Evolutionary conservation across 2,888 invertebrate species (phyloP), one percentile per base, ranked within the genome.

Genomic region (Oligia strigilis): DNA sequence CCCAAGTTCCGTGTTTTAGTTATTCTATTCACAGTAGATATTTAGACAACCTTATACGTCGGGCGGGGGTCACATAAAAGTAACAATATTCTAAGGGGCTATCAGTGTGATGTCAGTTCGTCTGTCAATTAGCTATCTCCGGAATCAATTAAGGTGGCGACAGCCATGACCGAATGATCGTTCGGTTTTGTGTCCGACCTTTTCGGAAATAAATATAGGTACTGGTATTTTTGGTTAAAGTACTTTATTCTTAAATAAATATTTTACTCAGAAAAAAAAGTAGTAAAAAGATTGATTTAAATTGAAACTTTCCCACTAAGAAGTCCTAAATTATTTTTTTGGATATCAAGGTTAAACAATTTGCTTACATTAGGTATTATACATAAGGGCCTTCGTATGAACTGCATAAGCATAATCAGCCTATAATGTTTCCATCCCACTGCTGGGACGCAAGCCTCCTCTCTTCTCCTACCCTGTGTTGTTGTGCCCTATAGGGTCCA

Each of bases 91-190:
- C 82, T 78, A 85, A 82, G 75, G 13, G 78, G 62, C 75, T 78
- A 85, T 86, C 83, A 75, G 58, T 75, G 85, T 78, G 65, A 79
- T 77, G 91, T 87, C 90, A 85, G 69, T 90, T 77, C 52, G 52
- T 46, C 87, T 90, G 90, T 89, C 90, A 88, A 88, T 90, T 90
- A 88, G 75, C 11, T 49, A 78, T 62, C 69, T 43, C 66, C 52
- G 64, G 23, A 52, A 78, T 43, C 69, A 77, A 83, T 78, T 75
- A 78, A 81, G 73, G 79, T 75, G 81, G 69, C 66, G 65, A 73
- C 64, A 74, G 73, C 58, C 75, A 74, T 67, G 60, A 29, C 29
- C 66, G 52, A 40, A 66, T 69, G 58, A 29, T 40, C 66, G 46
- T 49, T 87, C 60, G 55, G 75, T 78, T 83, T 78, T 49, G 29